Conservation (phyloP, 1,140 invertebrate species). For the Anthonomus grandis region DNA sequence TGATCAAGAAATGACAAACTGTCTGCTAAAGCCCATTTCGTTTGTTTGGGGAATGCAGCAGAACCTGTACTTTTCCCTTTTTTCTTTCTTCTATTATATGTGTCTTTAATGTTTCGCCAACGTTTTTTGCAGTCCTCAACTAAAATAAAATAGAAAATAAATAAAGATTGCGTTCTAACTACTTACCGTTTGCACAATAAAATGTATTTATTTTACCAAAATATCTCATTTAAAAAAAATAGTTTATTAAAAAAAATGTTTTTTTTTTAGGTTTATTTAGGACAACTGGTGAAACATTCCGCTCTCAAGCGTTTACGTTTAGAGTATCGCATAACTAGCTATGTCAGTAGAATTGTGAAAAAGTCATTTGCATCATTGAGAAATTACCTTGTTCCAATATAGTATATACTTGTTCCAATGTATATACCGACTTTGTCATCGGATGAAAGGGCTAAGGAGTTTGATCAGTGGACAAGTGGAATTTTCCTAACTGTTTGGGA, state of each 20-base stretch:
- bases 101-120: too few species aligned
- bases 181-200: not conserved
- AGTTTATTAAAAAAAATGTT: too few species aligned
- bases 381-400: conserved; percentile 6
- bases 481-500: too few species aligned
- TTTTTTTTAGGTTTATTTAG: conserved; percentile 2
- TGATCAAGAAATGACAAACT: not conserved
- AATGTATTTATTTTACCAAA: not conserved
- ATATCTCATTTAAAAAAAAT: not conserved
- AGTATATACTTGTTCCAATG: too few species aligned
- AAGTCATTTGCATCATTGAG: conserved; percentile 5
- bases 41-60: not conserved
- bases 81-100: too few species aligned
- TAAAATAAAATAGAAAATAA: not conserved
- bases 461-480: too few species aligned
- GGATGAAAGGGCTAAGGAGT: conserved; percentile 5
- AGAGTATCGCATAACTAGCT: not conserved
- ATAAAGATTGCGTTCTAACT: too few species aligned
- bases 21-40: not conserved
- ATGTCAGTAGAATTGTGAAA: too few species aligned
- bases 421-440: not conserved
- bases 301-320: too few species aligned
- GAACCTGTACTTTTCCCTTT: not conserved
- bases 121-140: not conserved
- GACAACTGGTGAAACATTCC: too few species aligned